Percentiles rank a stretch among this genome's conserved stretches.
These are phyloP conservation scores for Masnerella sp. DNA, from an alignment of 2,888 invertebrate species.

Conservation along the genomic window DNA sequence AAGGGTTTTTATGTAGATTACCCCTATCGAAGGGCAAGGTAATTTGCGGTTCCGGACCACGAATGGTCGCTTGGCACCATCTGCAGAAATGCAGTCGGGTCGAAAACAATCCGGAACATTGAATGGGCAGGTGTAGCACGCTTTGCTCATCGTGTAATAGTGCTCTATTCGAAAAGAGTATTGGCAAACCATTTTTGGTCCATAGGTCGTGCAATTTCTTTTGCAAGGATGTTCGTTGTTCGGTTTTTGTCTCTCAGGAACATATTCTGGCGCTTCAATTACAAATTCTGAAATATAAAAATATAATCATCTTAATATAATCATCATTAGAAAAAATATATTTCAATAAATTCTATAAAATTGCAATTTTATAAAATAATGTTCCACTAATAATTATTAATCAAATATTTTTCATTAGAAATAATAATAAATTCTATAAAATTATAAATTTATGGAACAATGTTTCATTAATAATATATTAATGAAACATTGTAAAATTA, in stretches of 20 bases:
- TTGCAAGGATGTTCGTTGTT: conserved; percentile 78
- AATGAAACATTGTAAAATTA: too few species aligned
- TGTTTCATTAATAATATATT: too few species aligned
- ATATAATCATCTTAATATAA: neutral
- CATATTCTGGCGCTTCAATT: conserved; percentile 19
- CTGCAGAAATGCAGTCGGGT: conserved; percentile 89
- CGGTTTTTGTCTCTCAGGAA: too few species aligned
- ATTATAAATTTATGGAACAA: neutral
- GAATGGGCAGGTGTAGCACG: conserved; percentile 90
- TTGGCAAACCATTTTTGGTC: conserved; percentile 83
- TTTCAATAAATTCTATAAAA: neutral
- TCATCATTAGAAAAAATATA: neutral
- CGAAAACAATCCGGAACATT: conserved; percentile 86
- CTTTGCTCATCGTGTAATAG: conserved; percentile 92
- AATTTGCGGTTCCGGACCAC: conserved; percentile 90
- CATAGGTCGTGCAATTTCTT: conserved; percentile 82
- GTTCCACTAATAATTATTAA: neutral
- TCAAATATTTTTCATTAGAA: neutral
- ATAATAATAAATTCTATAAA: neutral
- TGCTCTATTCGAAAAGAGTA: conserved; percentile 88
- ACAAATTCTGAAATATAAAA: conserved; percentile 37
- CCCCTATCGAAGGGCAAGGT: conserved; percentile 92
- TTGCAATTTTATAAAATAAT: neutral
- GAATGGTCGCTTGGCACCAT: conserved; percentile 87
- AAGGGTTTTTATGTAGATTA: conserved; percentile 72